Evolutionary conservation across 2,888 invertebrate species (phyloP).

Genomic region (Artemia sinica): DNA sequence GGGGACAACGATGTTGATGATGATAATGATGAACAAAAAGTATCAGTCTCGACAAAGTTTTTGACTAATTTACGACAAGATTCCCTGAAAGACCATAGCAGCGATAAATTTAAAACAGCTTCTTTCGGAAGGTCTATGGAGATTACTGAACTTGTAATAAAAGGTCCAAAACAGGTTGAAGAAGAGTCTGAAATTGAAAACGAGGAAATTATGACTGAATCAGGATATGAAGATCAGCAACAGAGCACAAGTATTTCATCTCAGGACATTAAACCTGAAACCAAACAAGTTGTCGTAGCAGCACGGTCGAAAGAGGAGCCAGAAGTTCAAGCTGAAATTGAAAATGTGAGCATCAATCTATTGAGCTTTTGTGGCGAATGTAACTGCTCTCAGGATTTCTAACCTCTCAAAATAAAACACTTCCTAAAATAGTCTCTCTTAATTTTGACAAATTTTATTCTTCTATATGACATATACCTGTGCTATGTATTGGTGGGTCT

Average conservation of each 20-base stretch:
- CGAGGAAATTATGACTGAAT: not conserved
- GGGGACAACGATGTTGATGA: not conserved
- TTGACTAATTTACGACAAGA: constrained; percentile 3
- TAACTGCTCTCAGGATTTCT: too few relatives aligned
- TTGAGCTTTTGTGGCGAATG: too few relatives aligned
- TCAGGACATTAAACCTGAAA: not conserved
- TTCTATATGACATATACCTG: too few relatives aligned
- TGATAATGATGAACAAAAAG: not conserved
- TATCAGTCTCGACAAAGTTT: not conserved
- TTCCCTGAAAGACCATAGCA: not conserved
- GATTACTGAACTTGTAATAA: not conserved
- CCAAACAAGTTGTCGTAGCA: constrained; percentile 1
- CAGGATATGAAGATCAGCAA: not conserved
- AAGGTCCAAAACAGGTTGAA: constrained; percentile 5
- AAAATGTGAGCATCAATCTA: constrained; percentile 5
- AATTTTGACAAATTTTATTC: too few relatives aligned
- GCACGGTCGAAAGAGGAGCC: not conserved
- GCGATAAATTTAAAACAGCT: not conserved
- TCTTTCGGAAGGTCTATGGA: constrained; percentile 9
- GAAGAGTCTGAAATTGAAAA: not conserved
- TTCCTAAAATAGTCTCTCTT: too few relatives aligned
- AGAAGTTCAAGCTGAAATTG: constrained; percentile 4
- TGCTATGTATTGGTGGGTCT: too few relatives aligned
- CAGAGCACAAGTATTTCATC: not conserved
- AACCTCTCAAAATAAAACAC: too few relatives aligned